Evolutionary conservation across 2,797 vertebrate genomes (phyloP).

Genomic region (Onychomys torridus): DNA sequence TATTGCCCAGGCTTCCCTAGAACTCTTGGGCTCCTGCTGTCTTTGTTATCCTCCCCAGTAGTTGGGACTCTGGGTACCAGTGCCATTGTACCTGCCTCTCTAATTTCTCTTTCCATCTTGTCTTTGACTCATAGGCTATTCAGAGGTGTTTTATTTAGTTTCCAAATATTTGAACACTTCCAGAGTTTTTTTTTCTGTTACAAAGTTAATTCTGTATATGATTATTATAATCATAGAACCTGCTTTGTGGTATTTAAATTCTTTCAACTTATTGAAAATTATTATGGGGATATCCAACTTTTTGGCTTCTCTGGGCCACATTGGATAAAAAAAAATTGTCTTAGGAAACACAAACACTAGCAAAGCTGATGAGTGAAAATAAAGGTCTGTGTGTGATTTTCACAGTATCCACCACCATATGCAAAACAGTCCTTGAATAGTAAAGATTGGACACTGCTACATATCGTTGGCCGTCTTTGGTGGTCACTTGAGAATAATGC

Average conservation of each 20-base stretch:
- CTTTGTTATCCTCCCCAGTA: background rate
- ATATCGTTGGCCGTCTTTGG: slow-evolving; percentile 8
- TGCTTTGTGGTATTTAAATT: slow-evolving; percentile 50
- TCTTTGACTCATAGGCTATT: slow-evolving; percentile 6
- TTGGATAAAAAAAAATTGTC: background rate
- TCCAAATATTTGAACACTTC: background rate
- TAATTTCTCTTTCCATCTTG: background rate
- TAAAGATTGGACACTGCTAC: background rate
- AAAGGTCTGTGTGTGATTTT: background rate
- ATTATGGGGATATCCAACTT: background rate
- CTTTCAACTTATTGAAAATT: slow-evolving; percentile 59
- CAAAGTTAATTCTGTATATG: slow-evolving; percentile 34
- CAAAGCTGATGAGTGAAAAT: background rate
- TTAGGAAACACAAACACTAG: background rate
- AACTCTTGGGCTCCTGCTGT: background rate
- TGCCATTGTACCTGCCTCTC: background rate
- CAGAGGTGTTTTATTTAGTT: slow-evolving; percentile 19
- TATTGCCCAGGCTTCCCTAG: background rate
- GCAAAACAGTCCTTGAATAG: background rate
- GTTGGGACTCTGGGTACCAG: background rate
- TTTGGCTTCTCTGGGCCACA: background rate
- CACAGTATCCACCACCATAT: background rate
- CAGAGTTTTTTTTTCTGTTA: slow-evolving; percentile 41
- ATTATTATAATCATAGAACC: slow-evolving; percentile 43
- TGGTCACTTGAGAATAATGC: slow-evolving; percentile 49